Evolutionary conservation across 2,797 vertebrate species (phyloP).

Genomic region (Xiphorhynchus erythropygius): DNA sequence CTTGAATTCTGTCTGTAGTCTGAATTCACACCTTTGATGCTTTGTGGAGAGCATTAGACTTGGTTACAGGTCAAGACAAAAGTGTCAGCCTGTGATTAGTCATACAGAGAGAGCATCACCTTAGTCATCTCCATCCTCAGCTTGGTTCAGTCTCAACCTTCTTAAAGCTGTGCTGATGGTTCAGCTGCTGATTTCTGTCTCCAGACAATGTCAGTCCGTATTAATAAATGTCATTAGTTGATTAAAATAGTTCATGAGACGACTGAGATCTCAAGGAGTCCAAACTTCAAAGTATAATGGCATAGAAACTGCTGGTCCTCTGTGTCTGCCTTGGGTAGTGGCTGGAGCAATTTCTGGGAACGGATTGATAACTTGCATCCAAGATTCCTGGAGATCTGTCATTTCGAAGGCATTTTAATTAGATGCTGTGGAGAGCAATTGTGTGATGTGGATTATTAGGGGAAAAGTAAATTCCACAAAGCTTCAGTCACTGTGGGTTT

Average conservation of each 20-base stretch:
- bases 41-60: not conserved
- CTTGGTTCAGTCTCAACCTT: not conserved
- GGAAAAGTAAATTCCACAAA: not conserved
- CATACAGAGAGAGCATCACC: not conserved
- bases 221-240: not conserved
- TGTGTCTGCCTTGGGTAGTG: not conserved
- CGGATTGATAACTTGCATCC: not conserved
- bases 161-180: not conserved
- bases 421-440: not conserved
- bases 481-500: not conserved
- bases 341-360: not conserved
- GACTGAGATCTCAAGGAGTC: not conserved
- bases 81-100: not conserved
- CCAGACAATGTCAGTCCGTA: not conserved
- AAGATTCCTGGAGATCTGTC: not conserved
- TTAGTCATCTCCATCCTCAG: not conserved
- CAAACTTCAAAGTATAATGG: not conserved
- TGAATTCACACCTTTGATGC: not conserved
- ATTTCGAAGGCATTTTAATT: slow-evolving; percentile 25
- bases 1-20: not conserved
- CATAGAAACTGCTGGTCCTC: not conserved
- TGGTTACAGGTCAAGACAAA: not conserved
- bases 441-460: not conserved
- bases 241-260: not conserved
- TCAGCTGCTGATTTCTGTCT: not conserved